Base-by-base conservation (phyloP, 2,888 invertebrate genomes). In the Erebia palarica region DNA sequence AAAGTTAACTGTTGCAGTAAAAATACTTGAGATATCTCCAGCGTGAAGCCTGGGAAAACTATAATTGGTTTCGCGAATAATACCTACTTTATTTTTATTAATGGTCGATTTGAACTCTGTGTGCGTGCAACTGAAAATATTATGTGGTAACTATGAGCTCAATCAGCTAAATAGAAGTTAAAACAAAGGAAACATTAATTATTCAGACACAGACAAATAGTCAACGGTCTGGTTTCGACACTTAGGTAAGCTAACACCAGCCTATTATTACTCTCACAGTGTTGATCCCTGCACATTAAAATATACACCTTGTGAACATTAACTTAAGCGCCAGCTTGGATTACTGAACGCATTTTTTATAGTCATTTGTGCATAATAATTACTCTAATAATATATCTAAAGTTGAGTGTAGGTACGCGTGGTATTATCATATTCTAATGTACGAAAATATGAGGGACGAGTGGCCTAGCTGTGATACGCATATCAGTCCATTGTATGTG, bases 1-100 rank as follows among this genome's bases (percentile, higher is more conserved):
- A 86, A 84, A 82, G 80, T 79, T 79, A 81, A 82, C 82, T 82
- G 80, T 81, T 78, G 79, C 76, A 79, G 83, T 86, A 85, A 86
- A 78, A 82, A 84, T 77, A 73, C 74, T 82, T 82, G 82, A 84
- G 80, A 82, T 86, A 85, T 85, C 79, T 79, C 73, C 77, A 76
- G 78, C 76, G 79, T 76, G 79, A 71, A 63, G 21, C 76, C 73
- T 68, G 58, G 44, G 47, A 42, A 49, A 70, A 47, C 65, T 49
- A 14, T 65, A 53, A 64, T 69, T 69, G 51, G 47, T 65, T 70
- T 59, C 14, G 47, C 14, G 49, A 55, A 55, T 55, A 60, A 44
- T 44, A 42, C 42, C 18, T 14, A 58, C 27, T 53, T 11, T 5
- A 57, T 21, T 21, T 57, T 57, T 57, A 53, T 53, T 53, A 9